These are phyloP conservation scores for Halesus radiatus DNA, from an alignment of 1,140 invertebrate genomes.

Conservation along the genomic window DNA sequence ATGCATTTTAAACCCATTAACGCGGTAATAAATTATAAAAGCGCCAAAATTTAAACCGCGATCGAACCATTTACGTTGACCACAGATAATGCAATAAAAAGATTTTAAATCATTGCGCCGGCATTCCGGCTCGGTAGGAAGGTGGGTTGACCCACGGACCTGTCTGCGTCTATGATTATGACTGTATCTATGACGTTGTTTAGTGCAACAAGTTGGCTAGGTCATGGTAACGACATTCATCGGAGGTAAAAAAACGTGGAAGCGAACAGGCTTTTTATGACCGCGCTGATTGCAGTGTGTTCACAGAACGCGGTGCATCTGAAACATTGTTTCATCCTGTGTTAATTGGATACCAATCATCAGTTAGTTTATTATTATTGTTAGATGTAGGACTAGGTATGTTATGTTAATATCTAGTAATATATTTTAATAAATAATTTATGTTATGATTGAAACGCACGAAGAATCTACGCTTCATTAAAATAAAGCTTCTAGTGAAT, in stretches of 20 bases:
- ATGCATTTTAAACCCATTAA: neutral
- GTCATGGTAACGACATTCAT: slow-evolving; percentile 42
- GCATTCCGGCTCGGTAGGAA: slow-evolving; percentile 12
- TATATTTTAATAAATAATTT: no score
- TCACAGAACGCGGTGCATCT: slow-evolving; percentile 12
- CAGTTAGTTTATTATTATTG: no score
- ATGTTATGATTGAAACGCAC: no score
- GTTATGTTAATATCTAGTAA: no score
- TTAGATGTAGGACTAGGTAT: no score
- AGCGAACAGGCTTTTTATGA: slow-evolving; percentile 6
- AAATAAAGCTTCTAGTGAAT: no score
- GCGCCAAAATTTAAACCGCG: neutral
- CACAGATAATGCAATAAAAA: slow-evolving; percentile 38
- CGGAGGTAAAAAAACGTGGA: slow-evolving; percentile 28
- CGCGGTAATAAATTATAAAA: neutral
- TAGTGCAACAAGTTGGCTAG: slow-evolving; percentile 33
- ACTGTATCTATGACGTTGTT: no score
- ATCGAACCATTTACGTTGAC: slow-evolving; percentile 12
- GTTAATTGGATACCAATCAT: no score
- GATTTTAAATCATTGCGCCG: slow-evolving; percentile 38
- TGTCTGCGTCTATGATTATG: neutral
- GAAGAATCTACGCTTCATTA: no score
- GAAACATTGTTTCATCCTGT: no score
- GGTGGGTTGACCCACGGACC: slow-evolving; percentile 28
- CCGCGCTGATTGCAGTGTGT: slow-evolving; percentile 25